A percentile compares a stretch with the other conserved stretches of the same genome.
Evolutionary conservation across 2,888 invertebrate species (phyloP).

Genomic region (Malthinus seriepunctatus): DNA sequence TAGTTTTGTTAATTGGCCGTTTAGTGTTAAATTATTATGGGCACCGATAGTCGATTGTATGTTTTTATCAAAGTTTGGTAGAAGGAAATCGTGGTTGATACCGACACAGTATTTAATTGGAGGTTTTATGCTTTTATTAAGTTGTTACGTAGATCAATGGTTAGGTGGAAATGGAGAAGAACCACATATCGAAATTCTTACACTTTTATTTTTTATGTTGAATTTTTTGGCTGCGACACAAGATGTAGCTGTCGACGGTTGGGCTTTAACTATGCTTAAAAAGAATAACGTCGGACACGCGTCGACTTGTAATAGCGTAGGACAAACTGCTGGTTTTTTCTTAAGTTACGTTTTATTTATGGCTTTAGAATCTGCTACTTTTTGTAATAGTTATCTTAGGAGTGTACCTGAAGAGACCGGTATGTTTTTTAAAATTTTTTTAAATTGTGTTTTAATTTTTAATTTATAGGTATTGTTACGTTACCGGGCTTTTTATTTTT

Average conservation of each 20-base stretch:
- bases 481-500: slow-evolving; percentile 83
- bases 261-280: slow-evolving; percentile 98
- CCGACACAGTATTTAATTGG: slow-evolving; percentile 93
- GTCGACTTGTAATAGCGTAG: slow-evolving; percentile 98
- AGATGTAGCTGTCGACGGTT: slow-evolving; percentile 99
- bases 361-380: slow-evolving; percentile 92
- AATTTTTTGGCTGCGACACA: slow-evolving; percentile 99
- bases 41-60: slow-evolving; percentile 97
- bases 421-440: slow-evolving; percentile 46
- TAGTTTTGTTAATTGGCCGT: slow-evolving; percentile 94
- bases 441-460: neutral
- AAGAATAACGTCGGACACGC: slow-evolving; percentile 97
- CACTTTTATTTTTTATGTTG: slow-evolving; percentile 83
- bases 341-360: slow-evolving; percentile 96
- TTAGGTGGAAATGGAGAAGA: slow-evolving; percentile 63
- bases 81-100: slow-evolving; percentile 94
- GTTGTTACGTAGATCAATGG: slow-evolving; percentile 74
- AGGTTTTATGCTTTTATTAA: slow-evolving; percentile 85
- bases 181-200: slow-evolving; percentile 79
- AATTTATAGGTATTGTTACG: slow-evolving; percentile 48
- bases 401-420: slow-evolving; percentile 68
- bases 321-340: slow-evolving; percentile 97
- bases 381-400: slow-evolving; percentile 92
- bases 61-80: slow-evolving; percentile 81
- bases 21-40: slow-evolving; percentile 93